Base-by-base conservation (phyloP, 2,113 vertebrate genomes). In the Xyrauchen texanus region DNA sequence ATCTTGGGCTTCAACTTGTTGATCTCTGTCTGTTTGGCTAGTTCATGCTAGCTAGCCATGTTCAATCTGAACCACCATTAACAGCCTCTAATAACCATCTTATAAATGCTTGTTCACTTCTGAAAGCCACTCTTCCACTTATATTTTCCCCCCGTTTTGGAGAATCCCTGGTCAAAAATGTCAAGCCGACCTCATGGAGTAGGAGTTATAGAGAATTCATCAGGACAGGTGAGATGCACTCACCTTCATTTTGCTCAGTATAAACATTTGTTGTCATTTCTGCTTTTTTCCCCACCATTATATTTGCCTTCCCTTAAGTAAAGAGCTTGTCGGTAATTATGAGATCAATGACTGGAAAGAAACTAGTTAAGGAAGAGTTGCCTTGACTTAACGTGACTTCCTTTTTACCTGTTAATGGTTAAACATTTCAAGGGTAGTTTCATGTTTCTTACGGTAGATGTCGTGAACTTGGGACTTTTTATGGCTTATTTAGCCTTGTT, bases 181-280 rank as follows among this genome's bases (percentile, higher is more conserved):
- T 91, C 92, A 90, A 90, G 90, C 87, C 90, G 92, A 85, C 77
- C 84, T 86, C 91, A 91, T 82, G 82, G 92, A 87, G 85, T 91
- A 80, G 90, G 90, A 85, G 93, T 94, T 66, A 94, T 93, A 85
- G 92, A 93, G 73, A 93, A 92, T 79, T 89, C 91, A 1, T 78
- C 91, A 4, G 88, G 82, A 4, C 92, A 93, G 93, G 93, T 94
- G 91, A 94, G 93, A 64, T 10, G 16, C 7, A 12, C 21, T 3
- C 21, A 34, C 34, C 6, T 75, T 15, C 9, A 10, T 34, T 13
- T 15, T 11, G 34, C 64, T 49, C 51, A 60, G 3, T 46, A 49
- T 11, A 60, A 16, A 52, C 15, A 8, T 34, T 34, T 34, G 21
- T 34, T 34, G 21, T 34, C 21, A 34, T 34, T 34, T 74, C 9